Base-by-base conservation (phyloP, 64 coral and sea anemone species). In the Exaiptasia diaphana region DNA sequence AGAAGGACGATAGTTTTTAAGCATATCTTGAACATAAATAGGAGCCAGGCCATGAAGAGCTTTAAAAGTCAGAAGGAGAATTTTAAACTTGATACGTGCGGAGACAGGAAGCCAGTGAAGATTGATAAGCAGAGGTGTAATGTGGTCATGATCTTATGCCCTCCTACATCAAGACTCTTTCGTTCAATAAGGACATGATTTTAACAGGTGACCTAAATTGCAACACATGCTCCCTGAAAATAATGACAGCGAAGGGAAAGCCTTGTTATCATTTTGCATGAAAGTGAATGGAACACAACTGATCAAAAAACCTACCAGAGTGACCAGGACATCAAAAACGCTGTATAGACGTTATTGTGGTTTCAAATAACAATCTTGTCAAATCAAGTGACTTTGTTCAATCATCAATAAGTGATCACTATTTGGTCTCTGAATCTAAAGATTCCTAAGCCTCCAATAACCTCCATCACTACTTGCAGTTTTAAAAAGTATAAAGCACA, bases 341-440 rank as follows among this genome's bases (percentile, higher is more conserved):
- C 35, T 68, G 13, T n/a, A 31, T 83, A 0, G 71, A 90, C 12
- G 62, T 83, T 11, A 59, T 90, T 23, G 32, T 71, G 13, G 63
- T 77, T 0, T 90, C 79, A 31, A 57, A 83, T 21, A 22, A 15
- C 11, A 11, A 20, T n/a, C 26, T 69, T 15, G 88, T 77, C 0
- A 70, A 83, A 55, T 28, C 39, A 21, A 90, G 59, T 18, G 59
- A 43, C 10, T 52, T 82, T 36, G 37, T 82, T 15, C 41, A 82
- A 9, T 9, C 82, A n/a, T 76, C 69, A 3, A 90, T 90, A 20
- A 90, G 87, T 39, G 77, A 90, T 68, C 77, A 82, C 45, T 90
- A 27, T 38, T 15, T 82, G n/a, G n/a, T n/a, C n/a, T n/a, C n/a
- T n/a, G n/a, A n/a, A n/a, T n/a, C n/a, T n/a, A n/a, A n/a, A n/a